These are phyloP conservation scores for Phaedon cochleariae DNA, from an alignment of 2,888 invertebrate species.

Conservation along the genomic window DNA sequence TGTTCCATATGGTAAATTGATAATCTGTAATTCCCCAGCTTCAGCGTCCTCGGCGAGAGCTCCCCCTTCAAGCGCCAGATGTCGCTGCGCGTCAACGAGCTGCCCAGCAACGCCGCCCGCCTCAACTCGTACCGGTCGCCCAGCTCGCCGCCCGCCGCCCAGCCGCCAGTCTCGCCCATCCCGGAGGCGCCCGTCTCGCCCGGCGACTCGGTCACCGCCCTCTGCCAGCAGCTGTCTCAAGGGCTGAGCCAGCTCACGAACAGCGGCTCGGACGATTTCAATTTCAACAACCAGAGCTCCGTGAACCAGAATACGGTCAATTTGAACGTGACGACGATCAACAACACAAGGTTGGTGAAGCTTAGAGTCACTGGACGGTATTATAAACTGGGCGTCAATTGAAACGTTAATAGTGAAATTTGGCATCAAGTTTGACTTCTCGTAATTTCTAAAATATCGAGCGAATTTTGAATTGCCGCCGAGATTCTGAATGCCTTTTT, in stretches of 20 bases:
- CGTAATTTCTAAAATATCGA: too few relatives aligned
- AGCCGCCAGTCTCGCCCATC: slow-evolving; percentile 76
- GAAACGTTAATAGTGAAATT: too few relatives aligned
- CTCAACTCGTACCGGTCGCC: slow-evolving; percentile 62
- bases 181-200: slow-evolving; percentile 73
- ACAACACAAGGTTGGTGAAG: too few relatives aligned
- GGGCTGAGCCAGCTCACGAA: slow-evolving; percentile 71
- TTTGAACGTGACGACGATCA: slow-evolving; percentile 53
- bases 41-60: slow-evolving; percentile 78
- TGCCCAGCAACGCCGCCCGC: slow-evolving; percentile 94
- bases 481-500: too few relatives aligned
- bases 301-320: slow-evolving; percentile 66
- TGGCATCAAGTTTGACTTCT: too few relatives aligned
- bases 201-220: slow-evolving; percentile 73
- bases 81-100: slow-evolving; percentile 92
- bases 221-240: slow-evolving; percentile 79
- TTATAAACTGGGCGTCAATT: too few relatives aligned
- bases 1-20: too few relatives aligned
- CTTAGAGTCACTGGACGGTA: too few relatives aligned
- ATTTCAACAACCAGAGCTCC: slow-evolving; percentile 67
- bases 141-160: slow-evolving; percentile 48
- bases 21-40: slow-evolving; percentile 57
- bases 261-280: slow-evolving; percentile 67
- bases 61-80: slow-evolving; percentile 96
- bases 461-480: too few relatives aligned